phyloP scores from a whole-genome alignment of 1,140 invertebrate genomes.

The Planococcus citri region DNA sequence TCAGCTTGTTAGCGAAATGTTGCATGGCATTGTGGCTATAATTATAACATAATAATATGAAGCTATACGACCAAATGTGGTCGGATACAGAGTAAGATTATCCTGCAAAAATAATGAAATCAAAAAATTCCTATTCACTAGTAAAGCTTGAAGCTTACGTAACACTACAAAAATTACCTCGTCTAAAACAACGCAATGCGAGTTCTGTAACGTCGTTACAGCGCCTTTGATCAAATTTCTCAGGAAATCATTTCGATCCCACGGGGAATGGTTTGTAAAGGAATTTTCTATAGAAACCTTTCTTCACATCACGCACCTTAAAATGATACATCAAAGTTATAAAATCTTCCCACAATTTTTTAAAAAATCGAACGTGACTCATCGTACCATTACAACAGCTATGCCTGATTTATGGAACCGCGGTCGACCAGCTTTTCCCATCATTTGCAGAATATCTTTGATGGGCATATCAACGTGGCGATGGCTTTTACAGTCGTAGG shows the following conservation, averaged over 20 bases:
- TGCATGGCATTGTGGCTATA: conserved; percentile 81
- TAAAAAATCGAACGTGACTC: neutral
- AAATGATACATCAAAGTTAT: conserved; percentile 13
- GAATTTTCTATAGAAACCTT: conserved; percentile 99
- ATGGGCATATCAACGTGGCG: conserved; percentile 99
- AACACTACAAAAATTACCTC: conserved; percentile 34
- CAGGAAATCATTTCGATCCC: conserved; percentile 75
- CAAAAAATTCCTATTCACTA: neutral
- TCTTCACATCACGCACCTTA: conserved; percentile 85
- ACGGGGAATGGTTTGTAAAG: conserved; percentile 98
- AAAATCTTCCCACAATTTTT: no score
- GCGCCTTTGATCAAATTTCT: conserved; percentile 65
- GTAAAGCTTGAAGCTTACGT: neutral
- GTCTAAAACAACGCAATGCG: conserved; percentile 57
- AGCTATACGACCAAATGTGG: conserved; percentile 81
- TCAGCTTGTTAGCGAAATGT: conserved; percentile 61
- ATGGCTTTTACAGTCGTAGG: conserved; percentile 91
- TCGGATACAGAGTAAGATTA: conserved; percentile 52
- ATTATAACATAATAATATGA: conserved; percentile 98
- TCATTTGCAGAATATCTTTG: conserved; percentile 98
- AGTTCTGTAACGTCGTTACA: conserved; percentile 52
- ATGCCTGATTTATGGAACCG: conserved; percentile 91
- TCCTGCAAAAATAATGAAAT: conserved; percentile 41
- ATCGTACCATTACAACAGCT: conserved; percentile 72
- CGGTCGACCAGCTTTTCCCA: conserved; percentile 92